A percentile compares a stretch with the other conserved stretches of the same genome.
Evolutionary conservation across 2,888 invertebrate species (phyloP).

Genomic region (Orchesella flavescens): DNA sequence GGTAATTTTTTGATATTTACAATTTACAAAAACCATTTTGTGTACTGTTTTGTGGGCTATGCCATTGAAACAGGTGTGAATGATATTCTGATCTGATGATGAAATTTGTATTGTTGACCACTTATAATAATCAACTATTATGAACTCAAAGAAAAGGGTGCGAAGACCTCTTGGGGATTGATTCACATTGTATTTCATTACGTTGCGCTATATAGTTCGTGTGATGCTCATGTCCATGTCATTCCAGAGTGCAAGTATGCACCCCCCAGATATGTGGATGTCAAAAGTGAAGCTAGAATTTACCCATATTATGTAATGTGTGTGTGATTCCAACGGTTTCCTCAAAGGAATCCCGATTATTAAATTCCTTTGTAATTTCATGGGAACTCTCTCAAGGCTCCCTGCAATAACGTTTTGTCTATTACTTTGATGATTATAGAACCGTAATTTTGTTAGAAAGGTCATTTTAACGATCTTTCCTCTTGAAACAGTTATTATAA

Average conservation of each 20-base stretch:
- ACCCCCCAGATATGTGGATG: constrained; percentile 52
- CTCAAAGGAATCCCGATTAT: constrained; percentile 37
- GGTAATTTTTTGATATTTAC: constrained; percentile 57
- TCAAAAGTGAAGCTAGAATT: constrained; percentile 52
- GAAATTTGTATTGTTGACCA: constrained; percentile 57
- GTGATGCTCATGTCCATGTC: no score
- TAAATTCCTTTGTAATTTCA: constrained; percentile 44
- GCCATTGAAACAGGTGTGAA: constrained; percentile 61
- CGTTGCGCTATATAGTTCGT: background rate
- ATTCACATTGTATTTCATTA: constrained; percentile 38
- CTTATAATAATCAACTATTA: constrained; percentile 57
- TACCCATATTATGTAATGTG: background rate
- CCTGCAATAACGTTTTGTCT: no score
- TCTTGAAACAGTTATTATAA: no score
- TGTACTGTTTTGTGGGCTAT: constrained; percentile 2
- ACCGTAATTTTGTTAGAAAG: no score
- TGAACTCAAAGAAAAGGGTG: constrained; percentile 51
- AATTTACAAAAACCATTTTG: constrained; percentile 54
- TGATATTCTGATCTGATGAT: constrained; percentile 58
- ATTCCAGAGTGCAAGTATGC: constrained; percentile 26
- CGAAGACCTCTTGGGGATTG: constrained; percentile 63
- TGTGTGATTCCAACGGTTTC: background rate
- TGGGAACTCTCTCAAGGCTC: constrained; percentile 25
- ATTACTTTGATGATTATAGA: no score
- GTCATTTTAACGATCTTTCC: no score